These are phyloP conservation scores for Dendrolimus pini DNA, from an alignment of 2,888 invertebrate genomes.

Conservation along the genomic window DNA sequence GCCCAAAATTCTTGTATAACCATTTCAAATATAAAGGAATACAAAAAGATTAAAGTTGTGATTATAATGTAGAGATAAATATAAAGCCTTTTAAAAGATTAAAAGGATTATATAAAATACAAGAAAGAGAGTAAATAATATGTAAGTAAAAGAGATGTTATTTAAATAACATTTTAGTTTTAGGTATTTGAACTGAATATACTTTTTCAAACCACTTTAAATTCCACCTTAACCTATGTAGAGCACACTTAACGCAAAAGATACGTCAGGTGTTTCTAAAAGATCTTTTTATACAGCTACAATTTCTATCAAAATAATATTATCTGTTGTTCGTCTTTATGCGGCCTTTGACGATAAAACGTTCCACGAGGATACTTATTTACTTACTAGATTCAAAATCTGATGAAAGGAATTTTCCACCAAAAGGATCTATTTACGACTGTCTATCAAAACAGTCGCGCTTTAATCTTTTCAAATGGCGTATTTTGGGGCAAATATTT, in stretches of 20 bases:
- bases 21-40: too few species aligned
- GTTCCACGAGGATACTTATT: constrained; percentile 28
- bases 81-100: too few species aligned
- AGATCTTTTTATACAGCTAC: constrained; percentile 8
- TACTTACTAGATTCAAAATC: constrained; percentile 25
- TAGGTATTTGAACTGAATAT: too few species aligned
- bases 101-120: too few species aligned
- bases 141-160: too few species aligned
- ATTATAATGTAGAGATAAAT: too few species aligned
- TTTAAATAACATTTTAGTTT: too few species aligned
- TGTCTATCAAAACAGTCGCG: constrained; percentile 36
- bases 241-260: not conserved
- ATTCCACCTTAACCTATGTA: not conserved
- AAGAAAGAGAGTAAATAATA: too few species aligned
- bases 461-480: constrained; percentile 43
- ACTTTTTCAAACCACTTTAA: too few species aligned
- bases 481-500: constrained; percentile 28
- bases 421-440: constrained; percentile 41
- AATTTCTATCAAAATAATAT: constrained; percentile 24
- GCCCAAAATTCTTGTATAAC: too few species aligned
- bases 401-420: constrained; percentile 36
- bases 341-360: constrained; percentile 32
- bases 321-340: constrained; percentile 30
- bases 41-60: too few species aligned
- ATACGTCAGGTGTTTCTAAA: not conserved